phyloP scores from a whole-genome alignment of 2,888 invertebrate genomes.

The Polydrusus tereticollis region DNA sequence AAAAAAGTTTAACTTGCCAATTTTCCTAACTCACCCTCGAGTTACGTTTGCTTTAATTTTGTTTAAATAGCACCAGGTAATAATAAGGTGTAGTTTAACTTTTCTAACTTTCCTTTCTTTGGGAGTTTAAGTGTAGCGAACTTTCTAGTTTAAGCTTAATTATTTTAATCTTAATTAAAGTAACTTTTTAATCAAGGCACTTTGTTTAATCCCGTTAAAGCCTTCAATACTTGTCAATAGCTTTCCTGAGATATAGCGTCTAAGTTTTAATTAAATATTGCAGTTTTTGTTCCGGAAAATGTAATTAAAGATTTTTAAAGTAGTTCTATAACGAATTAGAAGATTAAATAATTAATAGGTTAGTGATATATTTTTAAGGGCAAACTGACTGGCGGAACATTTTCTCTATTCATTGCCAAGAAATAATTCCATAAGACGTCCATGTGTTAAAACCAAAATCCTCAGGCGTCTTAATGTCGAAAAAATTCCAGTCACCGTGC shows the following conservation, averaged over 20 bases:
- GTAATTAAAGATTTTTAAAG: neutral
- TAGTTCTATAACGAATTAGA: neutral
- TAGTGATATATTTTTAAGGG: too few relatives aligned
- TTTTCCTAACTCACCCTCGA: neutral
- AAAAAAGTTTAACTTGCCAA: neutral
- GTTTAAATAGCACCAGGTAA: conserved; percentile 3
- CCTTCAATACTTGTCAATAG: conserved; percentile 26
- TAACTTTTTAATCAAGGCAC: conserved; percentile 28
- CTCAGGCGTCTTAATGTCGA: too few relatives aligned
- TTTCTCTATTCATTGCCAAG: too few relatives aligned
- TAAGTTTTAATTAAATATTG: conserved; percentile 36
- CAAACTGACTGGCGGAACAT: too few relatives aligned
- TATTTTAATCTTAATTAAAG: conserved; percentile 20
- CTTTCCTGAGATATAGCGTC: conserved; percentile 21
- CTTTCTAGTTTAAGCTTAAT: conserved; percentile 6
- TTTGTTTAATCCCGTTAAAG: conserved; percentile 26
- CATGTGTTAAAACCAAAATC: too few relatives aligned
- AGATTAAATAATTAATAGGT: too few relatives aligned
- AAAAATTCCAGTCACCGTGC: too few relatives aligned
- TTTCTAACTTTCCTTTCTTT: neutral
- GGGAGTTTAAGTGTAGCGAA: neutral
- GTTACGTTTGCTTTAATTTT: neutral
- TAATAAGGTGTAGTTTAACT: neutral
- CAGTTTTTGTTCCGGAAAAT: neutral
- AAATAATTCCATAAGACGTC: too few relatives aligned